Evolutionary conservation across 2,888 invertebrate genomes (phyloP), one percentile per base, ranked within the genome.

Genomic region (Andrena haemorrhoa): DNA sequence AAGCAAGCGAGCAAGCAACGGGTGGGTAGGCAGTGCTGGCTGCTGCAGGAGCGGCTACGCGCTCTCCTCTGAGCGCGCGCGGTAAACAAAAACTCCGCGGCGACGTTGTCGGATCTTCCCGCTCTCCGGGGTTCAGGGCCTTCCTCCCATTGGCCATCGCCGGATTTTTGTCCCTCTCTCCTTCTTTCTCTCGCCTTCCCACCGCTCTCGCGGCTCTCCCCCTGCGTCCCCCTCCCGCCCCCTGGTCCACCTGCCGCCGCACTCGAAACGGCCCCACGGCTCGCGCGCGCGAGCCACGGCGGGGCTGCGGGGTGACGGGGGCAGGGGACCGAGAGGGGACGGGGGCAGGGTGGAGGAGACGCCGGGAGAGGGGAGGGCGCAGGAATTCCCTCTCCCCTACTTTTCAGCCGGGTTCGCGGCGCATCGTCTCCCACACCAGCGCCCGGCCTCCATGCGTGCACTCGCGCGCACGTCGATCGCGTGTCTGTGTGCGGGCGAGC

Each of bases 31-130:
- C 53, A 61, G 4, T 58, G 77, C 20, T 33, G 78, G 83, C 84
- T 86, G 86, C 84, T 86, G 84, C 88, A 81, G 88, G 83, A 88
- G 88, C 83, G 82, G 87, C 85, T 89, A 86, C 84, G 84, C 87
- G 85, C 85, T 88, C 90, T 90, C 85, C 88, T 88, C 86, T 64
- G 85, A 87, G 85, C 80, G 87, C 88, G 89, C 88, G 90, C 89
- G 91, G 92, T 93, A 93, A 93, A 93, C 93, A 93, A 93, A 93
- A 93, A 93, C 92, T 92, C 89, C 71, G 86, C 86, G 89, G 92
- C 93, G 91, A 92, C 92, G 93, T 93, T 93, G 93, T 93, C 93
- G 91, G 93, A 92, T 93, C 92, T 93, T 91, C 86, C 91, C 90
- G 91, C 91, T 90, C 56, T 56, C 56, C 88, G 83, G 88, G 83